Base-by-base conservation (phyloP, 2,797 vertebrate genomes). In the Phataginus tetradactyla region DNA sequence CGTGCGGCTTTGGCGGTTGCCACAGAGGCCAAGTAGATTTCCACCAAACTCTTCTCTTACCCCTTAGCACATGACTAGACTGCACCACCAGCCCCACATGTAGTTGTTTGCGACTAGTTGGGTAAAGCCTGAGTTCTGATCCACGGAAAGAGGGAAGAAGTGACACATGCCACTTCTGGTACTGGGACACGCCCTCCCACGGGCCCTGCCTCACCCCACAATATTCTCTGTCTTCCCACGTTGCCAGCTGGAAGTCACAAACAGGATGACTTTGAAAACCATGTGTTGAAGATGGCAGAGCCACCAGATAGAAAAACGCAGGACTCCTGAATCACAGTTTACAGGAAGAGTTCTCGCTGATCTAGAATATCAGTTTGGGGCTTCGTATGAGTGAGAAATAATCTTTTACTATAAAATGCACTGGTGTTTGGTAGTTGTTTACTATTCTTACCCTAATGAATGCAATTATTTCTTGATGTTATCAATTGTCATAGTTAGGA, bases 151-250 rank as follows among this genome's bases (percentile, higher is more conserved):
- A 27, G 10, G 18, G 32, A 15, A 68, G 37, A 75, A 51, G 27
- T 15, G 18, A 5, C n/a, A 8, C 0, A 3, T 14, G n/a, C 18
- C 59, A 9, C 23, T 49, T 37, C 51, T 1, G 5, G 8, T n/a
- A 25, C 27, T 29, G 7, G 2, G 0, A 17, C 3, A 2, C 42
- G 12, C 20, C 12, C 3, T 32, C 71, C 42, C 7, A 0, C 13
- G 0, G n/a, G 8, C 42, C 32, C 37, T 21, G 0, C 20, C 13
- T 29, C 18, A 39, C 3, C n/a, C 63, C 15, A 14, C 3, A 7
- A 32, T 13, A 6, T 23, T 32, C 37, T 39, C 29, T 25, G 11
- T 34, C 45, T 79, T 27, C 42, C 34, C 23, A 29, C 12, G 55
- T 13, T 14, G 11, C 42, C 6, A 14, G 18, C 42, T 37, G 66